These are phyloP conservation scores for Ornithorhynchus anatinus DNA, from an alignment of 2,113 vertebrate genomes.

Conservation along the genomic window DNA sequence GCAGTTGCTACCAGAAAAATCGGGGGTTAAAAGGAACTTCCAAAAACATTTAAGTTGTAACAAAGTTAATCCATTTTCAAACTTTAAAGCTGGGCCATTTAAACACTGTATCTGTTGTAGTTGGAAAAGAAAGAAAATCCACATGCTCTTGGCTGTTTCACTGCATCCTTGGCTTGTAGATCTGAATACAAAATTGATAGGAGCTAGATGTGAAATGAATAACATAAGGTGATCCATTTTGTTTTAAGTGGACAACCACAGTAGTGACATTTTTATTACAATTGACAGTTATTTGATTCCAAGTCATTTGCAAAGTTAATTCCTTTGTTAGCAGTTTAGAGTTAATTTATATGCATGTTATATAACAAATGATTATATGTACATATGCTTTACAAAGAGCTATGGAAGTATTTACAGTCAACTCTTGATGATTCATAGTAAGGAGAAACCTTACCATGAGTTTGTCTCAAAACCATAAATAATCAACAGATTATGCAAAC, in stretches of 20 bases:
- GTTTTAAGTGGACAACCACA: constrained; percentile 6
- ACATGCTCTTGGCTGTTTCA: accelerated
- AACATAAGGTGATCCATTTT: constrained; percentile 9
- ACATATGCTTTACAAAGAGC: background rate
- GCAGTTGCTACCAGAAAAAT: background rate
- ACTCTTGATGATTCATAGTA: too few relatives aligned
- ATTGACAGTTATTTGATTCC: constrained; percentile 1
- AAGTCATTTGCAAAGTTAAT: background rate
- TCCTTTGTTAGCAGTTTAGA: background rate
- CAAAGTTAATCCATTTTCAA: background rate
- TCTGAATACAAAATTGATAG: background rate
- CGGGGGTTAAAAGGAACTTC: background rate
- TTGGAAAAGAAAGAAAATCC: background rate
- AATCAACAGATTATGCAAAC: too few relatives aligned
- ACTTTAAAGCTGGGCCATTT: background rate
- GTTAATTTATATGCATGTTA: background rate
- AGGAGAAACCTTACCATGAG: too few relatives aligned
- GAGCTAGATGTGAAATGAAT: background rate
- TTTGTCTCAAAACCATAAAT: too few relatives aligned
- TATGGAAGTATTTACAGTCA: too few relatives aligned
- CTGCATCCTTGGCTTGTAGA: constrained; percentile 3
- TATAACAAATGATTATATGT: background rate
- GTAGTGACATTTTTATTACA: background rate
- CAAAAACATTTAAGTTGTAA: background rate
- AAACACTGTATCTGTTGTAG: background rate